These are phyloP conservation scores for Gopherus evgoodei DNA, from an alignment of 2,113 vertebrate species.

Conservation along the genomic window DNA sequence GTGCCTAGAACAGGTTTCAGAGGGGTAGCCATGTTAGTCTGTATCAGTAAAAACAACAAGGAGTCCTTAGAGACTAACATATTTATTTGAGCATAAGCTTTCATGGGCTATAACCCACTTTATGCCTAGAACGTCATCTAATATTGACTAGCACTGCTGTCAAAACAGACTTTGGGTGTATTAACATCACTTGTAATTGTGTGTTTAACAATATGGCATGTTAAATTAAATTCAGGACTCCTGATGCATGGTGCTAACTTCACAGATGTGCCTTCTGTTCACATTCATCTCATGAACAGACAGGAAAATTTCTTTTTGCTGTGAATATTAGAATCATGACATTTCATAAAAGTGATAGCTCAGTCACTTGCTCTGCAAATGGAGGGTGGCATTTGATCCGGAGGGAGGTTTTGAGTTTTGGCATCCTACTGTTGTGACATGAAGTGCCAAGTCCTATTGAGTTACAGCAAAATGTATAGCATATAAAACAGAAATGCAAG, in stretches of 20 bases:
- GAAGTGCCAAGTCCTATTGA: neutral
- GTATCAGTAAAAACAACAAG: too few relatives aligned
- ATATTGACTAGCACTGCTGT: neutral
- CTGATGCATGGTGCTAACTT: neutral
- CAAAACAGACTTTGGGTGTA: neutral
- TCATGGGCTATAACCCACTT: too few relatives aligned
- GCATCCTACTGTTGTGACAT: neutral
- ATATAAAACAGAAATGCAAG: neutral
- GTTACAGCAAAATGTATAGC: neutral
- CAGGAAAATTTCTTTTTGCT: neutral
- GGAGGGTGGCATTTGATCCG: neutral
- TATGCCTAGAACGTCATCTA: neutral
- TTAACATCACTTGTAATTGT: neutral
- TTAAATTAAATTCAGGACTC: neutral
- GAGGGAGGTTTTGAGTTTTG: neutral
- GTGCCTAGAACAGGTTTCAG: too few relatives aligned
- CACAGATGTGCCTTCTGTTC: neutral
- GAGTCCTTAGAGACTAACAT: too few relatives aligned
- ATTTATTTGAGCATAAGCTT: too few relatives aligned
- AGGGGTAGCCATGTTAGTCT: too few relatives aligned
- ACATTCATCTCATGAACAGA: neutral
- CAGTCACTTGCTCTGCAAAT: neutral
- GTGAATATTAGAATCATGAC: rapidly evolving
- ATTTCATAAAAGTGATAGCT: neutral
- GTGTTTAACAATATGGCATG: neutral